Conservation (phyloP, 2,113 vertebrate species). For the Dipodomys merriami region DNA sequence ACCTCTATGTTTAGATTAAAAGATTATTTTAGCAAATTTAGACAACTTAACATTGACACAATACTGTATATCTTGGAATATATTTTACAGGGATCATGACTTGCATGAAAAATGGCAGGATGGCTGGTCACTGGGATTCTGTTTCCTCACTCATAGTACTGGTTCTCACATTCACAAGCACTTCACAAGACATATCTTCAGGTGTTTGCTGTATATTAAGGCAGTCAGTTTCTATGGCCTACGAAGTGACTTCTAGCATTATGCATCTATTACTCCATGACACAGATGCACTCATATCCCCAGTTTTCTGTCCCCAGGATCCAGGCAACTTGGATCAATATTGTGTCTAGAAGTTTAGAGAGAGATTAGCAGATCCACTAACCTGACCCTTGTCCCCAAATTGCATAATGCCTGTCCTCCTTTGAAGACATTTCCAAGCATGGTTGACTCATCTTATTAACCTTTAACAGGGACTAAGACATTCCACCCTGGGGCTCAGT, state of each 20-base stretch:
- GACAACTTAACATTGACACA: neutral
- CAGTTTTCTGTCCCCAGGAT: neutral
- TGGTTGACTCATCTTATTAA: neutral
- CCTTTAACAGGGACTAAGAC: neutral
- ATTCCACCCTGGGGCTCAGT: neutral
- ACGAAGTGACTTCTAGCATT: neutral
- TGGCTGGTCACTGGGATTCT: neutral
- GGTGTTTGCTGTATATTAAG: neutral
- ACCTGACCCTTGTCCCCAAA: neutral
- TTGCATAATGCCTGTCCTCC: neutral
- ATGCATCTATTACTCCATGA: neutral
- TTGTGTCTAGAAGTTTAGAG: neutral
- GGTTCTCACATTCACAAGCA: neutral
- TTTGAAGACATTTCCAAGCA: neutral
- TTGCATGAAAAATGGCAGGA: neutral
- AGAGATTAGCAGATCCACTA: neutral
- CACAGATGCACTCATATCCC: neutral
- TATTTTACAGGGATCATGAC: neutral
- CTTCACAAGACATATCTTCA: too few species aligned
- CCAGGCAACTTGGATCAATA: neutral
- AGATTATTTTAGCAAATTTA: neutral
- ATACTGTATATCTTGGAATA: neutral
- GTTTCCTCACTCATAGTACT: neutral
- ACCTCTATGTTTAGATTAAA: neutral
- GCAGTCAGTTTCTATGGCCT: neutral